Conservation (phyloP, 2,113 vertebrate genomes). For the Tetrax tetrax region DNA sequence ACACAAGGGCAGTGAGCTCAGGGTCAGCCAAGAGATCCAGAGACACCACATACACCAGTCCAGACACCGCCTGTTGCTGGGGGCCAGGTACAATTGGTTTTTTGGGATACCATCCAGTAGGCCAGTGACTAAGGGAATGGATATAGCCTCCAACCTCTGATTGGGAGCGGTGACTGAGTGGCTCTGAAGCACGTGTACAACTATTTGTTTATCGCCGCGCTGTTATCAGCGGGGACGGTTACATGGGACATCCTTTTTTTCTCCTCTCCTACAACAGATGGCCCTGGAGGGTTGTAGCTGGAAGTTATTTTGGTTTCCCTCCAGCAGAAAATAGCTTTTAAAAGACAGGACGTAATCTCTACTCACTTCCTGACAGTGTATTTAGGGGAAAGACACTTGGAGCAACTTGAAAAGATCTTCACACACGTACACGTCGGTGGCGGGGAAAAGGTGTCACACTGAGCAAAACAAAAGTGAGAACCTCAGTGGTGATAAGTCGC, state of each 20-base stretch:
- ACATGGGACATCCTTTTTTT: conserved; percentile 57
- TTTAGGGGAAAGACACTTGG: conserved; percentile 63
- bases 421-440: conserved; percentile 52
- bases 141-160: neutral
- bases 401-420: conserved; percentile 63
- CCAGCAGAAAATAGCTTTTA: conserved; percentile 72
- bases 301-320: conserved; percentile 67
- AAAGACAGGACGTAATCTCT: conserved; percentile 68
- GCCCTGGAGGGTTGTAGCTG: conserved; percentile 56
- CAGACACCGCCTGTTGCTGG: neutral
- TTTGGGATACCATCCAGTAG: neutral
- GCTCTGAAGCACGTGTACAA: conserved; percentile 38
- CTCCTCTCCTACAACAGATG: conserved; percentile 64
- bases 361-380: conserved; percentile 59
- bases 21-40: neutral
- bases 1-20: neutral
- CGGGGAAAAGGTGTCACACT: conserved; percentile 61
- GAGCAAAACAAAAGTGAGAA: conserved; percentile 70
- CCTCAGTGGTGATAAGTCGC: conserved; percentile 1
- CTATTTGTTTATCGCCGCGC: conserved; percentile 37
- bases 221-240: conserved; percentile 42
- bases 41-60: neutral
- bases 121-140: neutral
- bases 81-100: neutral
- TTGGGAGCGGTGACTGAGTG: neutral